phyloP scores from a whole-genome alignment of 1,140 invertebrate genomes.

The Drosophila pseudoananassae region DNA sequence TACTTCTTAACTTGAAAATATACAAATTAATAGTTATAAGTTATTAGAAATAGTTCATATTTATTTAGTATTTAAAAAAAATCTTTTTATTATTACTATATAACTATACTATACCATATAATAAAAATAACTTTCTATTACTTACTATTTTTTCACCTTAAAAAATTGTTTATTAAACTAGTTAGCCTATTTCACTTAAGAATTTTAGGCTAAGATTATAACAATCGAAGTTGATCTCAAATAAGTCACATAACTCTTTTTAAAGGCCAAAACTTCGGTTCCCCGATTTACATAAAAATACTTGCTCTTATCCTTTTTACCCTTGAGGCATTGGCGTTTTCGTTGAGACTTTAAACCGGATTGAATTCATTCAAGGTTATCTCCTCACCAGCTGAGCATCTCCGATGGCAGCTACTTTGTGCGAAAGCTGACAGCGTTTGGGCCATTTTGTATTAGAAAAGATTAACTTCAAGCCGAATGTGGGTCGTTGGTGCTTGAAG shows the following conservation, averaged over 20 bases:
- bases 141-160: too few relatives aligned
- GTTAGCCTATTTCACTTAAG: too few relatives aligned
- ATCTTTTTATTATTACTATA: too few relatives aligned
- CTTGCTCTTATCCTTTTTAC: background rate
- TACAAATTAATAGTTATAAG: too few relatives aligned
- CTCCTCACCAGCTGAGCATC: conserved; percentile 17
- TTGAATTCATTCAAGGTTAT: background rate
- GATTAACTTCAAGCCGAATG: conserved; percentile 53
- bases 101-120: too few relatives aligned
- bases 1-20: too few relatives aligned
- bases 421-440: conserved; percentile 29
- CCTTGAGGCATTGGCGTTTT: background rate
- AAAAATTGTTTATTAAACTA: too few relatives aligned
- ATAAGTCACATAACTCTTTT: background rate
- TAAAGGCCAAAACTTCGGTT: background rate
- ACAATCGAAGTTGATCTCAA: too few relatives aligned
- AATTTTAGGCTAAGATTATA: too few relatives aligned
- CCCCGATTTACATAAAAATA: background rate
- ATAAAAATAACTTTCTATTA: too few relatives aligned
- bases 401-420: conserved; percentile 28
- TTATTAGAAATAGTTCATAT: too few relatives aligned
- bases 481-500: conserved; percentile 35
- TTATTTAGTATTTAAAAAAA: too few relatives aligned
- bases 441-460: conserved; percentile 58
- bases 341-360: background rate